Evolutionary conservation across 2,113 vertebrate genomes (phyloP).

Genomic region (Solea senegalensis): DNA sequence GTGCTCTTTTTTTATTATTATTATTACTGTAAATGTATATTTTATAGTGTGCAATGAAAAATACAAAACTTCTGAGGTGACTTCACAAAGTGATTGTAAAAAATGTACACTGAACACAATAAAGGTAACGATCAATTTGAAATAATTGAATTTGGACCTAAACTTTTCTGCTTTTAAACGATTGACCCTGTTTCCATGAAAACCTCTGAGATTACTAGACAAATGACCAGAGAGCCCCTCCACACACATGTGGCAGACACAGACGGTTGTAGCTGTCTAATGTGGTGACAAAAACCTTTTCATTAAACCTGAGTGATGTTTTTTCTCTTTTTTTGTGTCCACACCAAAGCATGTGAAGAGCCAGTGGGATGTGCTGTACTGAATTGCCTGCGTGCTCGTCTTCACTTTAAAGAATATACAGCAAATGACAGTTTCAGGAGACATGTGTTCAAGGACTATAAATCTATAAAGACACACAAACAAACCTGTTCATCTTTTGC

Average conservation of each 20-base stretch:
- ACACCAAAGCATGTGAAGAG: not conserved
- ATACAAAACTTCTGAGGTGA: constrained; percentile 11
- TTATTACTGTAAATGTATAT: not conserved
- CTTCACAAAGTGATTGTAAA: constrained; percentile 9
- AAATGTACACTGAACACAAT: not conserved
- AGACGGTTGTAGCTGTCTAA: not conserved
- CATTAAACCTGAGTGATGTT: not conserved
- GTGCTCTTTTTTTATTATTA: not conserved
- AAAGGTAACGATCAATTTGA: constrained; percentile 10
- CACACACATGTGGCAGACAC: too few species aligned
- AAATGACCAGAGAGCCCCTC: constrained; percentile 14
- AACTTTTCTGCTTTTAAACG: not conserved
- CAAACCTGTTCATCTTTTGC: not conserved
- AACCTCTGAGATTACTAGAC: not conserved
- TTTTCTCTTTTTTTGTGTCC: too few species aligned
- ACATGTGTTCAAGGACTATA: not conserved
- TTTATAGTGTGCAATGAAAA: constrained; percentile 19
- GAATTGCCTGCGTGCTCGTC: not conserved
- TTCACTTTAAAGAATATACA: not conserved
- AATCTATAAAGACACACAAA: not conserved
- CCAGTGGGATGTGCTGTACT: not conserved
- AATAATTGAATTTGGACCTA: not conserved
- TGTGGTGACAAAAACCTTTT: not conserved
- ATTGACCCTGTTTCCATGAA: not conserved
- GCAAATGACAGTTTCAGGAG: not conserved